Evolutionary conservation across 2,888 invertebrate genomes (phyloP).

Genomic region (Cacoxenus indagator): DNA sequence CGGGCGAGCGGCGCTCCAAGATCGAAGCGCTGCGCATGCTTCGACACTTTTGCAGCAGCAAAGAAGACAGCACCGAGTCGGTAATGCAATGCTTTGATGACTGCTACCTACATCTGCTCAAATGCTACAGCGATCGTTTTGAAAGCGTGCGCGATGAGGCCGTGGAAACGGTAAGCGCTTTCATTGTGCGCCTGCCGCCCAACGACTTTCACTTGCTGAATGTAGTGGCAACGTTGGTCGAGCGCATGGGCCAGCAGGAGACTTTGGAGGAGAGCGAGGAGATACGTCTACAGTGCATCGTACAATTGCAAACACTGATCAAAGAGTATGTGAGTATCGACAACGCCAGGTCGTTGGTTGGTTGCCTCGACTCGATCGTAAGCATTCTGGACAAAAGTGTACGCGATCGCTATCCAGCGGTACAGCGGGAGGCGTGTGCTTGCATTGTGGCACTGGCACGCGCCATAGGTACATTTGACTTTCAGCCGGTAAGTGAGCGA

Average conservation of each 20-base stretch:
- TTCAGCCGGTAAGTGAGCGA: constrained; percentile 82
- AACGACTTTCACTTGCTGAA: constrained; percentile 83
- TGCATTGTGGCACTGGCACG: constrained; percentile 76
- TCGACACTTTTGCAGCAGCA: constrained; percentile 31
- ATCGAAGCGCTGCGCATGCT: constrained; percentile 39
- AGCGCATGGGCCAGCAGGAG: constrained; percentile 84
- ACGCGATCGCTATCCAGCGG: constrained; percentile 83
- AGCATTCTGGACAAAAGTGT: constrained; percentile 81
- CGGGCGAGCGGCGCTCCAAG: constrained; percentile 47
- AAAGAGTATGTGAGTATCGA: constrained; percentile 75
- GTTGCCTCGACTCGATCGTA: constrained; percentile 75
- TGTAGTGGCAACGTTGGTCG: constrained; percentile 81
- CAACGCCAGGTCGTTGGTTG: constrained; percentile 62
- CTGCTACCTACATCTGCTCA: constrained; percentile 66
- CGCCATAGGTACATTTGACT: constrained; percentile 73
- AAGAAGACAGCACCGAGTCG: constrained; percentile 25
- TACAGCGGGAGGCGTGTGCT: constrained; percentile 83
- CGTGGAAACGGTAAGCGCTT: constrained; percentile 53
- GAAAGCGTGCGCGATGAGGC: constrained; percentile 66
- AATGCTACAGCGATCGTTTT: constrained; percentile 68
- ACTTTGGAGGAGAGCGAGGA: constrained; percentile 82
- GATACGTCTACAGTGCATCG: constrained; percentile 79
- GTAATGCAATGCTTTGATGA: constrained; percentile 57
- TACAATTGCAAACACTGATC: constrained; percentile 78
- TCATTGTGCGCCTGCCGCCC: constrained; percentile 72